Conservation (phyloP, 53 echinoderm and acorn worm species). For the Luidia sarsii region DNA sequence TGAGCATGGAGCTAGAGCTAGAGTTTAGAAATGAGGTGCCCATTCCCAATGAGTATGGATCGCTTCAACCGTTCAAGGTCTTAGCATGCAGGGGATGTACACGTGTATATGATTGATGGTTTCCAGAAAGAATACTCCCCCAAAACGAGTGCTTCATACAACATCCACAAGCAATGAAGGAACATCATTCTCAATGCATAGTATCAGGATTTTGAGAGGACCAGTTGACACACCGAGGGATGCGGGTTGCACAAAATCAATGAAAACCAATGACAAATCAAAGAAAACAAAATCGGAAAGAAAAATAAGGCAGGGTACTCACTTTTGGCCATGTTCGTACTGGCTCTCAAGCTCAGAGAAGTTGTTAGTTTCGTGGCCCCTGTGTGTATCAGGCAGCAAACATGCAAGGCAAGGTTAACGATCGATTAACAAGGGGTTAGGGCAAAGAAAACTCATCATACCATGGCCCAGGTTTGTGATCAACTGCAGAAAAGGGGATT, state of each 20-base stretch:
- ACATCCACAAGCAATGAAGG: too few relatives aligned
- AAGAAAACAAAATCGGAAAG: background rate
- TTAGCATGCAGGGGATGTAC: too few relatives aligned
- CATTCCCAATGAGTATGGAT: too few relatives aligned
- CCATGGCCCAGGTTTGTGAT: too few relatives aligned
- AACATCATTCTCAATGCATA: too few relatives aligned
- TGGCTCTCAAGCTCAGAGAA: slow-evolving; percentile 71
- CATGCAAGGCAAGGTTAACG: slow-evolving; percentile 47
- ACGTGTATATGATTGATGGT: too few relatives aligned
- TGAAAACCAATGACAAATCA: background rate
- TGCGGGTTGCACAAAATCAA: background rate
- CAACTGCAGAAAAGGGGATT: too few relatives aligned
- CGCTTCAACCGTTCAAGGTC: too few relatives aligned
- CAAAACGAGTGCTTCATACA: too few relatives aligned
- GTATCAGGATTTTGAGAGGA: background rate
- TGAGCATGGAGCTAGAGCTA: too few relatives aligned
- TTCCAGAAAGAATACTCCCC: too few relatives aligned
- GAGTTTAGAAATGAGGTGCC: too few relatives aligned
- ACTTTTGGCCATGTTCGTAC: slow-evolving; percentile 80
- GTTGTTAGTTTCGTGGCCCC: slow-evolving; percentile 88
- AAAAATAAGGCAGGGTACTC: slow-evolving; percentile 53
- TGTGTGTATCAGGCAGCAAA: slow-evolving; percentile 65
- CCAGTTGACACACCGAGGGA: background rate
- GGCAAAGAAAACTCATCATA: background rate
- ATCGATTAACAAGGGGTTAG: background rate